Evolutionary conservation across 1,140 invertebrate species (phyloP).

Genomic region (Fopius arisanus): DNA sequence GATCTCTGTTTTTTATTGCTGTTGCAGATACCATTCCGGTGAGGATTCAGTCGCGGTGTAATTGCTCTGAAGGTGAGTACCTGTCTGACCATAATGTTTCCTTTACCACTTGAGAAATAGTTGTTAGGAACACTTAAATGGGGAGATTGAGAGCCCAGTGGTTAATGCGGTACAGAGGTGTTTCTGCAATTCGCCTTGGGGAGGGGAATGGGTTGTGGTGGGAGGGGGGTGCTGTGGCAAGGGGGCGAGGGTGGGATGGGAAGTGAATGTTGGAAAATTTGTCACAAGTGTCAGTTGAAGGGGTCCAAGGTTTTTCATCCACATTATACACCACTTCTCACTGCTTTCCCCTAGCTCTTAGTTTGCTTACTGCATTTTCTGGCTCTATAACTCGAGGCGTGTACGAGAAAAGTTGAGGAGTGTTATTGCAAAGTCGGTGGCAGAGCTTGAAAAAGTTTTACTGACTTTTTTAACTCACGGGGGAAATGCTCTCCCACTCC

Average conservation of each 20-base stretch:
- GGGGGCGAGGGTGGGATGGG: background rate
- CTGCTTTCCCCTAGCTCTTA: background rate
- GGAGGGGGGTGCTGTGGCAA: background rate
- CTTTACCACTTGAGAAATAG: conserved; percentile 13
- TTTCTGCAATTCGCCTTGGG: background rate
- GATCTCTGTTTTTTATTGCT: background rate
- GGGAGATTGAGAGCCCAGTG: conserved; percentile 7
- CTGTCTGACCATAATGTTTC: conserved; percentile 4
- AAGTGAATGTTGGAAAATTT: background rate
- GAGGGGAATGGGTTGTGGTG: background rate
- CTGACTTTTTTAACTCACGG: background rate
- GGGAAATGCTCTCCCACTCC: background rate
- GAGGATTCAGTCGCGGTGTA: background rate
- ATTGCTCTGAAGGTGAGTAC: conserved; percentile 8
- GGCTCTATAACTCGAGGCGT: background rate
- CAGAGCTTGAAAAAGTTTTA: background rate
- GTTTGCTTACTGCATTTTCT: background rate
- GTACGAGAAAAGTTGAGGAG: conserved; percentile 10
- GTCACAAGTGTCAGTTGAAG: conserved; percentile 5
- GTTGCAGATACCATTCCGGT: background rate
- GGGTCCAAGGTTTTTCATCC: background rate
- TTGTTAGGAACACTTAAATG: background rate
- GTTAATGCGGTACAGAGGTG: conserved; percentile 4
- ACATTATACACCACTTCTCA: background rate
- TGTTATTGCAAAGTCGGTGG: background rate